Conservation (phyloP, 2,113 vertebrate genomes). For the Tyrannus savana region DNA sequence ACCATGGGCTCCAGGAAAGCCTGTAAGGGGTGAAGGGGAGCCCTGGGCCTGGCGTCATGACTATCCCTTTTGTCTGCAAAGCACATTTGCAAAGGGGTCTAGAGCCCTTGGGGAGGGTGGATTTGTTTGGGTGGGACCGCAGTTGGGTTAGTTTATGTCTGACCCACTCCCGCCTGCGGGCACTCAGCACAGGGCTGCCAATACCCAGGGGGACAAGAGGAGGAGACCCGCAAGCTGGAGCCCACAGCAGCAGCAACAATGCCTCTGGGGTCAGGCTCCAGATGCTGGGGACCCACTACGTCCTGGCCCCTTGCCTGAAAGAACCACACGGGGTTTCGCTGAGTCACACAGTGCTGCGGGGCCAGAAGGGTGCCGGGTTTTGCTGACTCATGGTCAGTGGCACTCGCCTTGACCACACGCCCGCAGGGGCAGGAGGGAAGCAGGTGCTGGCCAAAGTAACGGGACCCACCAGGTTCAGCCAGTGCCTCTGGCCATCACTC, state of each 20-base stretch:
- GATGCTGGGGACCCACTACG: not conserved
- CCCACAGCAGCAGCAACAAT: rapidly evolving
- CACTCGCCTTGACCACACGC: not conserved
- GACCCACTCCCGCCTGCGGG: rapidly evolving
- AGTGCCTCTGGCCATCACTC: rapidly evolving
- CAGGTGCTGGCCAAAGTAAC: not conserved
- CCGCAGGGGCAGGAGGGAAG: not conserved
- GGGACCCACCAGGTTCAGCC: not conserved
- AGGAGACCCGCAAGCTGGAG: rapidly evolving
- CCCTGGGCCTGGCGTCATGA: not conserved
- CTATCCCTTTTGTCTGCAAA: not conserved
- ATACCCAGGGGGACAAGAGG: not conserved
- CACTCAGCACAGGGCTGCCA: not conserved
- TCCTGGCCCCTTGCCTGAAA: not conserved
- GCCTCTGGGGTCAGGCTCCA: not conserved
- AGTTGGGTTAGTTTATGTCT: not conserved
- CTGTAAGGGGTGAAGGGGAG: not conserved
- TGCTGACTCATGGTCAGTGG: conserved; percentile 47
- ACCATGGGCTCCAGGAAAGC: not conserved
- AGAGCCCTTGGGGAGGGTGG: not conserved
- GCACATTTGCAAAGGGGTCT: not conserved
- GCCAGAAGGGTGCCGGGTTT: rapidly evolving
- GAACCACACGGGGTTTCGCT: not conserved
- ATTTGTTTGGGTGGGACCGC: not conserved
- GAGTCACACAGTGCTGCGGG: not conserved